phyloP scores from a whole-genome alignment of 53 echinoderm and acorn worm genomes.

The Luidia sarsii region DNA sequence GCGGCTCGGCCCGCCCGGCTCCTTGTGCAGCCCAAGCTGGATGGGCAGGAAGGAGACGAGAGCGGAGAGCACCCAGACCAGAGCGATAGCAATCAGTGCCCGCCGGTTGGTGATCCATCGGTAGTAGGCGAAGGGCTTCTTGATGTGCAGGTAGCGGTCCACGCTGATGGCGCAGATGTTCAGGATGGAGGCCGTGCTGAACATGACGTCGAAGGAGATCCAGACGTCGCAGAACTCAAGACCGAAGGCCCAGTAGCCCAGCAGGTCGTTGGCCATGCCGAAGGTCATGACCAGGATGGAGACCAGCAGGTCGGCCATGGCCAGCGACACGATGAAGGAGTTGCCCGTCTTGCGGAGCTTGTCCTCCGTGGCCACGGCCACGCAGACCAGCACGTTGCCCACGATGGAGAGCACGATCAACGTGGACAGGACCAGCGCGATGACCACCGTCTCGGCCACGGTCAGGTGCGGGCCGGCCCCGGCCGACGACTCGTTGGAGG shows the following conservation, averaged over 20 bases:
- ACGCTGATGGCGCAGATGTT: conserved; percentile 97
- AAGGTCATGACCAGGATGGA: conserved; percentile 98
- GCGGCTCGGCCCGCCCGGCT: conserved; percentile 1
- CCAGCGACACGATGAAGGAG: conserved; percentile 92
- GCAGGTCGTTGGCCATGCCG: conserved; percentile 87
- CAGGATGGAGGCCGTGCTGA: conserved; percentile 97
- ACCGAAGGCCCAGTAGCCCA: conserved; percentile 92
- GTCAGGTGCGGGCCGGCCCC: conserved; percentile 44
- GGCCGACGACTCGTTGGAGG: background rate
- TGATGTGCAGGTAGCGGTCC: conserved; percentile 96
- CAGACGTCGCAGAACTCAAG: conserved; percentile 89
- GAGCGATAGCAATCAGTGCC: conserved; percentile 70
- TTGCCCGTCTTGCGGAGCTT: conserved; percentile 90
- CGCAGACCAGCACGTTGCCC: conserved; percentile 95
- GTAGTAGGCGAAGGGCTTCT: conserved; percentile 92
- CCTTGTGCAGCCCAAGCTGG: conserved; percentile 87
- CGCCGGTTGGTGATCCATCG: conserved; percentile 86
- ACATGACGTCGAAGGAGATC: conserved; percentile 98
- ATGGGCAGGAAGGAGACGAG: conserved; percentile 95
- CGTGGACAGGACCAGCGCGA: conserved; percentile 72
- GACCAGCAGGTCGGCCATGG: conserved; percentile 94
- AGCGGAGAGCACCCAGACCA: conserved; percentile 93
- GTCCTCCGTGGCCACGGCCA: conserved; percentile 92
- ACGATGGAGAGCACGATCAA: conserved; percentile 85
- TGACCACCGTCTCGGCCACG: conserved; percentile 62